phyloP scores from a whole-genome alignment of 1,140 invertebrate species.

The Sipha flava region DNA sequence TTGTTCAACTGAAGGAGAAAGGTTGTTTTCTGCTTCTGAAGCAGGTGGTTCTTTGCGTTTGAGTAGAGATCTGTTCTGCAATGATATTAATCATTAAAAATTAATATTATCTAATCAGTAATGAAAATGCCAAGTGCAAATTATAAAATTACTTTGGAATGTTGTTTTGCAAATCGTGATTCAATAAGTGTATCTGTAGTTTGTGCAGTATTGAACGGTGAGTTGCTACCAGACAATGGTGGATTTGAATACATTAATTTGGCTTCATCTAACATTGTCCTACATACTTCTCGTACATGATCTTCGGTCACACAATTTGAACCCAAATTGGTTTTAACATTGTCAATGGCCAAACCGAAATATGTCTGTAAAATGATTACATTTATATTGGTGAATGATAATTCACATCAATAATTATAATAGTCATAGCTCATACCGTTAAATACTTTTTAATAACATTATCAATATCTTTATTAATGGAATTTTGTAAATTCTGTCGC shows the following conservation, averaged over 20 bases:
- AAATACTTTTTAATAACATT: constrained; percentile 64
- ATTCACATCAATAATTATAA: neutral
- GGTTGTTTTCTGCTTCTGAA: constrained; percentile 40
- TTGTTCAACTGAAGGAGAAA: constrained; percentile 46
- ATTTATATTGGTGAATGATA: neutral
- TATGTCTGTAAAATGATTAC: constrained; percentile 52
- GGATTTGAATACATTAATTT: constrained; percentile 55
- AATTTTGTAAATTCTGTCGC: constrained; percentile 62
- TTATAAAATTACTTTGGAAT: constrained; percentile 4
- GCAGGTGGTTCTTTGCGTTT: constrained; percentile 56
- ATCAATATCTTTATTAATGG: constrained; percentile 69
- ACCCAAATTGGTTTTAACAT: constrained; percentile 65
- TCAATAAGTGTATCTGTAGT: constrained; percentile 30
- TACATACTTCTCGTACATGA: constrained; percentile 61
- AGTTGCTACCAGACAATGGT: constrained; percentile 44
- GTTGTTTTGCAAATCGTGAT: constrained; percentile 34
- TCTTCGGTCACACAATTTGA: constrained; percentile 62
- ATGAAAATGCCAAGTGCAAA: neutral
- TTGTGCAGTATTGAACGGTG: constrained; percentile 39
- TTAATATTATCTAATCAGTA: neutral
- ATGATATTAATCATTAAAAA: constrained; percentile 33
- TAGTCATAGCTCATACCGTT: constrained; percentile 47
- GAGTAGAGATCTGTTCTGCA: constrained; percentile 49
- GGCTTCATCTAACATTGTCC: constrained; percentile 69
- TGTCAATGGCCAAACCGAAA: constrained; percentile 69